These are phyloP conservation scores for Entomobrya multifasciata DNA, from an alignment of 2,888 invertebrate genomes.

Conservation along the genomic window DNA sequence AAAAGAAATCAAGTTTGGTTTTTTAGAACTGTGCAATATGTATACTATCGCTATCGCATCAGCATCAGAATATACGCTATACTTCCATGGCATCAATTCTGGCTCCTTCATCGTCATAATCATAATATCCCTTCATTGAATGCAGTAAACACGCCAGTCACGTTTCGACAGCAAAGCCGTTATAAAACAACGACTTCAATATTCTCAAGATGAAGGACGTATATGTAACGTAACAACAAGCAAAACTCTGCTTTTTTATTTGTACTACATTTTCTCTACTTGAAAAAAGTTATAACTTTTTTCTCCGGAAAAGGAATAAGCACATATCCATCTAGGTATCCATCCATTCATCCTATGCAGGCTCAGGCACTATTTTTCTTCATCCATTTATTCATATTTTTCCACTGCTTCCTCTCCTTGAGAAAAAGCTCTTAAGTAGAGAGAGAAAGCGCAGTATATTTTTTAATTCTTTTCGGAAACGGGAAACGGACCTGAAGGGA, in stretches of 20 bases:
- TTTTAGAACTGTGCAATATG: background rate
- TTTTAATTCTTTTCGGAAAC: constrained; percentile 53
- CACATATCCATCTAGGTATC: background rate
- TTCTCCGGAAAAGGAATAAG: constrained; percentile 31
- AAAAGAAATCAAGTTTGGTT: background rate
- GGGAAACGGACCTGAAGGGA: constrained; percentile 46
- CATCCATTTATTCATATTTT: constrained; percentile 43
- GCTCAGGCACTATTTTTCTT: constrained; percentile 7
- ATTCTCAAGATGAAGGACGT: background rate
- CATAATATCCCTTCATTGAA: constrained; percentile 39
- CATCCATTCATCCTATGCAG: no score
- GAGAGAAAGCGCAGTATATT: constrained; percentile 5
- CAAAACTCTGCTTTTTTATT: no score
- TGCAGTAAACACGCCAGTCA: constrained; percentile 52
- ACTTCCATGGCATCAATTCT: background rate
- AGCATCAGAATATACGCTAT: background rate
- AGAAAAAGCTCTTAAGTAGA: background rate
- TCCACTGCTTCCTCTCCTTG: background rate
- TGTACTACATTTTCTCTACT: no score
- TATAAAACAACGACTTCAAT: constrained; percentile 37
- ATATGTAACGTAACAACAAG: background rate
- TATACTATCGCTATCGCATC: no score
- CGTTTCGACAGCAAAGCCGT: constrained; percentile 52
- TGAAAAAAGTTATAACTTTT: background rate
- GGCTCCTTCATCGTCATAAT: background rate